A percentile compares a stretch with the other conserved stretches of the same genome.
These are phyloP conservation scores for Nettapus auritus DNA, from an alignment of 2,113 vertebrate species.

Conservation along the genomic window DNA sequence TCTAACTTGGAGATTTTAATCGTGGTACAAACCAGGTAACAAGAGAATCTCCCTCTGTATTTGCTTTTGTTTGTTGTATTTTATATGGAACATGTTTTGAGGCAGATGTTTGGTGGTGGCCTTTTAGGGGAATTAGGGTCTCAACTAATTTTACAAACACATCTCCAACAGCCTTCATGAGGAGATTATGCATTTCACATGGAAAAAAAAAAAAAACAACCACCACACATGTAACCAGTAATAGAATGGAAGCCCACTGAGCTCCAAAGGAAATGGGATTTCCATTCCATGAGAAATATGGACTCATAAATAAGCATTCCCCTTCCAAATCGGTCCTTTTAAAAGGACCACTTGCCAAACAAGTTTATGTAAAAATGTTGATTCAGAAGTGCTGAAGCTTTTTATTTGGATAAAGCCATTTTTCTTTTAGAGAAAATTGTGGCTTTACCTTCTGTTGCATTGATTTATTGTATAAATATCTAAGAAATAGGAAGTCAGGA, in stretches of 20 bases:
- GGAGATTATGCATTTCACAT: neutral
- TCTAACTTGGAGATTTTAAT: neutral
- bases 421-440: neutral
- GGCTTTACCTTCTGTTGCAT: neutral
- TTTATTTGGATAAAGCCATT: neutral
- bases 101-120: neutral
- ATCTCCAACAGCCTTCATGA: neutral
- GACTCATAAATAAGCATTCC: neutral
- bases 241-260: neutral
- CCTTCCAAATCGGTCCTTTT: neutral
- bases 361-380: neutral
- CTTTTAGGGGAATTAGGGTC: neutral
- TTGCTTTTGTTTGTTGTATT: neutral
- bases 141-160: neutral
- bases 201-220: neutral
- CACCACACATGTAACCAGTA: fast-evolving
- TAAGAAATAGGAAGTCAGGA: neutral
- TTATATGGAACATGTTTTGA: neutral
- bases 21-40: neutral
- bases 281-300: neutral
- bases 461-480: neutral
- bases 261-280: neutral
- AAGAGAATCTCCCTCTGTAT: neutral
- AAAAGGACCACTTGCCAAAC: neutral
- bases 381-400: neutral